Base-by-base conservation (phyloP, 2,888 invertebrate genomes). In the Hydrotaea diabolus region DNA sequence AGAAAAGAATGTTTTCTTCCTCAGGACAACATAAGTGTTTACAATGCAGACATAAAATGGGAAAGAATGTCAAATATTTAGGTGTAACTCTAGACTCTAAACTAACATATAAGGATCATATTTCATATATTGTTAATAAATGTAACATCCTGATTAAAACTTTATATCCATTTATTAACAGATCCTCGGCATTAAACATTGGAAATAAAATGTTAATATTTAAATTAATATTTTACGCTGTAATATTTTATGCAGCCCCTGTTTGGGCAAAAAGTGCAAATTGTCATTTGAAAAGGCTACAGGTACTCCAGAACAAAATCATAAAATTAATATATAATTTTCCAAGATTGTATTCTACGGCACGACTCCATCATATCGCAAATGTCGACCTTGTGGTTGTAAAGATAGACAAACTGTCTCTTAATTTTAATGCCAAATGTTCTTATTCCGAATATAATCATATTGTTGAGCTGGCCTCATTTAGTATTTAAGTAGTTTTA, bases 301-400 rank as follows among this genome's bases (percentile, higher is more conserved):
- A 55, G 19, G 55, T 55, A n/a, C 55, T 55, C 19, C 55, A 55
- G 19, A 55, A 55, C 9, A 55, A 55, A n/a, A n/a, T 55, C n/a
- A 3, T 55, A 19, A 55, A 55, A 9, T 55, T 55, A 55, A 55
- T 55, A 55, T 19, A 55, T 55, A 55, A 19, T 9, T 17, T 55
- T n/a, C 55, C 55, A 55, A n/a, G 55, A 55, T 55, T 19, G 17
- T 55, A 55, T 17, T 55, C 55, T 17, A 19, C 55, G 19, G 17
- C 55, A n/a, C 55, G 55, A 69, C 46, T 69, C 23, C 49, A 49
- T 15, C 9, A 23, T 19, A 49, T 71, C 26, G 46, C 71, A 21
- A 49, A 71, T 39, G 26, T 71, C 49, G 71, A 71, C 17, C 49
- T 71, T 8, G 71, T 71, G 21, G 71, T 15, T 49, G 71, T 26